Base-by-base conservation (phyloP, 2,888 invertebrate species). In the Patella caerulea region DNA sequence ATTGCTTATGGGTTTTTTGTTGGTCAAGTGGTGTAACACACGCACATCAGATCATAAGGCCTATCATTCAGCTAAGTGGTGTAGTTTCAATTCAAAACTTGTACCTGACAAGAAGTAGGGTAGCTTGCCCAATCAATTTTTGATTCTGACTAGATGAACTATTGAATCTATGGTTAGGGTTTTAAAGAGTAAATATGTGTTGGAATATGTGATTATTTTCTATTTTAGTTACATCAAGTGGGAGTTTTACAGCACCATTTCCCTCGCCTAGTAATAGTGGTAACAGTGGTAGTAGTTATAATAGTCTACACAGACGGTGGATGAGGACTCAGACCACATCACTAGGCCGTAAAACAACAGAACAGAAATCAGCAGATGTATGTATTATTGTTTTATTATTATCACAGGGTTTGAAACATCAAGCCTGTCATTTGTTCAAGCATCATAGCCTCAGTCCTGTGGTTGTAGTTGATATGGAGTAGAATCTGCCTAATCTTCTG, bases 281-380 rank as follows among this genome's bases (percentile, higher is more conserved):
- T 81, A 86, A 86, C 71, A 85, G 87, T 75, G 88, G 90, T 65
- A 92, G 92, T 78, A 93, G 94, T 81, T 92, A 93, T 76, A 93
- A 93, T 83, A 94, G 93, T 84, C 89, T 94, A 55, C 93, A 94
- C 80, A 92, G 94, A 76, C 91, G 94, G 75, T 93, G 93, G 92
- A 86, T 93, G 77, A 90, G 94, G 73, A 93, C 92, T 24, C 92
- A 93, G 55, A 93, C 93, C 19, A 94, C 93, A 7, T 94, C 94
- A 3, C 90, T 94, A 56, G 93, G 65, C 9, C 12, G 65, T 24
- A 65, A 65, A 65, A 24, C 65, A 24, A 65, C 65, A 65, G 65
- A 65, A 65, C 24, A 65, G 19, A 65, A 65, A 65, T 9, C 55
- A 5, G 15, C 59, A 19, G 29, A 24, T 72, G 55, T 71, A 71